These are phyloP conservation scores for Hydrotaea diabolus DNA, from an alignment of 2,888 invertebrate genomes.

Conservation along the genomic window DNA sequence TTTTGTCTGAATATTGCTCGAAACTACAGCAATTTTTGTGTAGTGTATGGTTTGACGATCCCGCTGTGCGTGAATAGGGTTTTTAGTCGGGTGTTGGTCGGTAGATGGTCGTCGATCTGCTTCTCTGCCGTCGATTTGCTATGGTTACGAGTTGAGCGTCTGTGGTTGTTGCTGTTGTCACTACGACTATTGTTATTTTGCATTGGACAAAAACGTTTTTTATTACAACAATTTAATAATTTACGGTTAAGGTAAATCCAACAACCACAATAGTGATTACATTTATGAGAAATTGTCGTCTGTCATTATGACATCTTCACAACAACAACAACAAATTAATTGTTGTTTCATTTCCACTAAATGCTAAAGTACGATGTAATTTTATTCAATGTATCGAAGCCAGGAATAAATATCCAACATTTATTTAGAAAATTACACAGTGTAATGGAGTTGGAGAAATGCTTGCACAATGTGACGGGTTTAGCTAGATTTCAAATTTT, in stretches of 20 bases:
- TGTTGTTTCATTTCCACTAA: neutral
- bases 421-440: neutral
- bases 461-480: too few species aligned
- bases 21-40: neutral
- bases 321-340: neutral
- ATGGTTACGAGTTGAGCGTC: neutral
- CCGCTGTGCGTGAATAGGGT: constrained; percentile 50
- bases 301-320: constrained; percentile 40
- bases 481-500: too few species aligned
- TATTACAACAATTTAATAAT: constrained; percentile 51
- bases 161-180: neutral
- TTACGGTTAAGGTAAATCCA: constrained; percentile 28
- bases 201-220: constrained; percentile 18
- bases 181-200: constrained; percentile 3
- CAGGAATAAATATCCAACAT: neutral
- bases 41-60: neutral
- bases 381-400: neutral
- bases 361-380: neutral
- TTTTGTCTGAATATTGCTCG: neutral
- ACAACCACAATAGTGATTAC: constrained; percentile 20
- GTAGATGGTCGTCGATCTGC: constrained; percentile 7
- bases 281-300: constrained; percentile 20
- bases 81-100: constrained; percentile 48
- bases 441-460: too few species aligned
- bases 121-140: constrained; percentile 31